These are phyloP conservation scores for Nemotelus pantherinus DNA, from an alignment of 2,888 invertebrate genomes.

Conservation along the genomic window DNA sequence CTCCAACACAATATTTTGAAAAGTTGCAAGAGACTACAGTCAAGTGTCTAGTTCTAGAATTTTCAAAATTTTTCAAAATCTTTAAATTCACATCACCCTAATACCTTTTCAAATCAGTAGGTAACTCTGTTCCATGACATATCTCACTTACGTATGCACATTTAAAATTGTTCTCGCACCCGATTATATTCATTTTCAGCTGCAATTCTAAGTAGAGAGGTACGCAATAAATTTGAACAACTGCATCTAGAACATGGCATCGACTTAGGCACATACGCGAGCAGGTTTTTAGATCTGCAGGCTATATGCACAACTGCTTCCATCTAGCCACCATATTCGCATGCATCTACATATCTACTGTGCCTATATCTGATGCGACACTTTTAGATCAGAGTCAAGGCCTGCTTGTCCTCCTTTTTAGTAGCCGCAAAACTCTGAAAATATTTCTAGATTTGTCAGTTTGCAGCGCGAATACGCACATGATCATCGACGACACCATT, in stretches of 20 bases:
- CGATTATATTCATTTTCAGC: background rate
- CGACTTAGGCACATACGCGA: too few species aligned
- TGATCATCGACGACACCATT: background rate
- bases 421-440: conserved; percentile 18
- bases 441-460: conserved; percentile 22
- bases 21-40: too few species aligned
- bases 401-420: conserved; percentile 53
- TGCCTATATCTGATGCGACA: conserved; percentile 39
- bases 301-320: background rate
- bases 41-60: too few species aligned
- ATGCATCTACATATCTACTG: conserved; percentile 32
- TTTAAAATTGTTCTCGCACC: conserved; percentile 6
- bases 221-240: conserved; percentile 28
- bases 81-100: too few species aligned
- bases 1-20: too few species aligned
- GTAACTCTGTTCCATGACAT: too few species aligned
- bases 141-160: background rate
- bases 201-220: conserved; percentile 8
- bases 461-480: conserved; percentile 8
- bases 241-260: conserved; percentile 21
- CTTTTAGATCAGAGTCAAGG: conserved; percentile 55
- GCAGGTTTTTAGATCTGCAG: too few species aligned
- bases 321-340: background rate
- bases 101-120: too few species aligned
- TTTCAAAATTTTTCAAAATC: too few species aligned